These are phyloP conservation scores for Corythornis vintsioides DNA, from an alignment of 2,113 vertebrate species.

Conservation along the genomic window DNA sequence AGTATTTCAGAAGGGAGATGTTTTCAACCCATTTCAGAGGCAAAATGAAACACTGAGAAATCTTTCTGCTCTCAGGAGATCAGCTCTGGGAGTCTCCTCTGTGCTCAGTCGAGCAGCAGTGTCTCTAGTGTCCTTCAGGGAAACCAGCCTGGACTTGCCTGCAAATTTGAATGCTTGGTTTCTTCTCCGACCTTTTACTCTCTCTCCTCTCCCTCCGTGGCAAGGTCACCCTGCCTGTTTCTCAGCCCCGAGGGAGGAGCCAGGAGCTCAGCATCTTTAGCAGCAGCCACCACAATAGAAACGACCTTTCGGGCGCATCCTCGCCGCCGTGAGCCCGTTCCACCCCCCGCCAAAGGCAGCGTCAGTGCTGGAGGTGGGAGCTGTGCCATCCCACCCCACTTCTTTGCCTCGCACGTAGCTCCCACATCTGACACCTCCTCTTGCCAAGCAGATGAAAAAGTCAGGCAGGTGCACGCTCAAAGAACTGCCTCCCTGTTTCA, in stretches of 20 bases:
- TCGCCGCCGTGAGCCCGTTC: accelerated
- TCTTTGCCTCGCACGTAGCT: neutral
- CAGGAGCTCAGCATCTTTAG: neutral
- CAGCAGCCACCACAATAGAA: neutral
- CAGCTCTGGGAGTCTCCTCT: neutral
- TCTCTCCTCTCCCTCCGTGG: neutral
- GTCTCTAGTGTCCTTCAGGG: neutral
- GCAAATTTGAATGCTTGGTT: neutral
- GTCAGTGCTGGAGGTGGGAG: neutral
- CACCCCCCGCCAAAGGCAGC: neutral
- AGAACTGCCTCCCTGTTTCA: neutral
- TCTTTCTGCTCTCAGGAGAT: neutral
- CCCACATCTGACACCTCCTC: conserved; percentile 2
- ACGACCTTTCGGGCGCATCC: neutral
- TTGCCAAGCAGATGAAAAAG: conserved; percentile 64
- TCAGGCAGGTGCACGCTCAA: conserved; percentile 51
- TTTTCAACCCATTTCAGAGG: neutral
- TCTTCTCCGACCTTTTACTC: neutral
- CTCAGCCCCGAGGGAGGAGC: neutral
- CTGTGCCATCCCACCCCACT: neutral
- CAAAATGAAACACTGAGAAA: neutral
- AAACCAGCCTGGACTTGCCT: neutral
- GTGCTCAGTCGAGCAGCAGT: neutral
- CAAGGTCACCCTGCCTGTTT: neutral
- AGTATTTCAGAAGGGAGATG: neutral